Percentiles rank a stretch among this genome's conserved stretches.
phyloP scores from a whole-genome alignment of 2,797 vertebrate genomes.

The Manis javanica region DNA sequence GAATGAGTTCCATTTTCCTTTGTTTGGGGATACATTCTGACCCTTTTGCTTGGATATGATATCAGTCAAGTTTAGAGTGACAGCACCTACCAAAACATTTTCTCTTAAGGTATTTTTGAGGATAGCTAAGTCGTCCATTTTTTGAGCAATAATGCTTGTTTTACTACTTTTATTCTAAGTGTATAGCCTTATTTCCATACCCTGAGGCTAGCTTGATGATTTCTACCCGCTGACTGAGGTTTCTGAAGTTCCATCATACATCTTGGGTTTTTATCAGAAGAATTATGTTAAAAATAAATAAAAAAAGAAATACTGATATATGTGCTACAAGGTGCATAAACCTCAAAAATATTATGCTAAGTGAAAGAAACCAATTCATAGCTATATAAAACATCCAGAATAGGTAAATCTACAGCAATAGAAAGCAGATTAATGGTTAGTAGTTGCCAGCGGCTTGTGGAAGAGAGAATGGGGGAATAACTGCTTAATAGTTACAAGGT shows the following conservation, averaged over 20 bases:
- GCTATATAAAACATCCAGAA: not conserved
- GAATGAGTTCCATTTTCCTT: not conserved
- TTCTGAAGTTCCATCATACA: not conserved
- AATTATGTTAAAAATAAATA: not conserved
- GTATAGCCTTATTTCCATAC: not conserved
- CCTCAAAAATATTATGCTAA: not conserved
- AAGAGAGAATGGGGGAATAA: not conserved
- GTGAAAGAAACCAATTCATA: not conserved
- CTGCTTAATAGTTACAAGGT: not conserved
- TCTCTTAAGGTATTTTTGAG: not conserved
- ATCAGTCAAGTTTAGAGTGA: not conserved
- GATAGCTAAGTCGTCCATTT: not conserved
- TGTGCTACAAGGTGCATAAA: not conserved
- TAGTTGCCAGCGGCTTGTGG: not conserved
- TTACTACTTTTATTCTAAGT: not conserved
- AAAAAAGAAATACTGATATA: not conserved
- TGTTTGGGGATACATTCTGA: not conserved
- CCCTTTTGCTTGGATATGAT: not conserved
- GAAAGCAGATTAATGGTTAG: not conserved
- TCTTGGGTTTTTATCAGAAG: constrained; percentile 25
- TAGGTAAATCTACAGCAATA: not conserved
- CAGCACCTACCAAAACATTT: not conserved
- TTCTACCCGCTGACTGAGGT: not conserved
- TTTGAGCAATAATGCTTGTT: not conserved
- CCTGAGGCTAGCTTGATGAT: not conserved